Evolutionary conservation across 2,113 vertebrate species (phyloP), one percentile per base, ranked within the genome.

Genomic region (Myrmophylax atrothorax): DNA sequence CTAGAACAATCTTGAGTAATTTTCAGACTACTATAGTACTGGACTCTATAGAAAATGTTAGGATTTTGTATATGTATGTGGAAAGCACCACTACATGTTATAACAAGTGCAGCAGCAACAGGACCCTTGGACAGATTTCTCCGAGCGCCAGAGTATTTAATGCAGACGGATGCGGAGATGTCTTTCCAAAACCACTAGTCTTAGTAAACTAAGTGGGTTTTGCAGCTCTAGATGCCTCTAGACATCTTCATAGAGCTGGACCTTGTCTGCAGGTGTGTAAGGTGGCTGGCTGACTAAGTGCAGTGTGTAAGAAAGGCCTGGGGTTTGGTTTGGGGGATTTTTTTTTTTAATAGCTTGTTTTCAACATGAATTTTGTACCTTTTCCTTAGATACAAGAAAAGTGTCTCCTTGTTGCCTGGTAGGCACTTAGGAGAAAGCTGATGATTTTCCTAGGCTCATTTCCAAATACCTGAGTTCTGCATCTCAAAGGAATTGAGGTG

Each of bases 401-500:
- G 13, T 33, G 26, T 77, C 31, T 70, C 79, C 64, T 49, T 28
- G 49, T 31, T 24, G 63, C 56, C 64, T 70, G 37, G 78, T 63
- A 91, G 74, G 58, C 37, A 26, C 64, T 75, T n/a, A 18, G 76
- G 40, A 89, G 85, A 70, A 84, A 86, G 85, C 68, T 89, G 64
- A 75, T 96, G 93, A 93, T 68, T 93, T 93, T 96, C 72, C 79
- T 72, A 93, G 92, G 92, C 88, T 94, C 76, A 33, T 75, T 96
- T 97, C 95, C 93, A 97, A 82, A 68, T 60, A 84, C 77, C 66
- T 35, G 66, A 81, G 81, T 29, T 82, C 38, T 64, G 19, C 23
- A 79, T 94, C 91, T 97, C 93, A 64, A 66, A 95, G 95, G 95
- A 88, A 84, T 58, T 64, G 76, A 94, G 84, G 73, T 89, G 93